A percentile compares a stretch with the other conserved stretches of the same genome.
phyloP scores from a whole-genome alignment of 2,797 vertebrate genomes.

The Botia almorhae region DNA sequence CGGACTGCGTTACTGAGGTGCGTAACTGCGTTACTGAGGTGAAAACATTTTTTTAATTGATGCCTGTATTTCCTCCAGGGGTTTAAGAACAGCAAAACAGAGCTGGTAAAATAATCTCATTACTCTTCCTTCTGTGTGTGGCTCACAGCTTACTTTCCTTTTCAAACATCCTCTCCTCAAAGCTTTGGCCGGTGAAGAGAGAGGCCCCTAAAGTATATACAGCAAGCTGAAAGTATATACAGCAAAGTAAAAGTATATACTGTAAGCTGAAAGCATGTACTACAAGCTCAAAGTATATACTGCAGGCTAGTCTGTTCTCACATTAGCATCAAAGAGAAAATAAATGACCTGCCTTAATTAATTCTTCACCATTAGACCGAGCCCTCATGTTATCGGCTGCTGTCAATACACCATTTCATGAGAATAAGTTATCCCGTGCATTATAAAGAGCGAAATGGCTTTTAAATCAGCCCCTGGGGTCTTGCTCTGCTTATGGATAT shows the following conservation, averaged over 20 bases:
- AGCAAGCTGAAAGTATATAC: not conserved
- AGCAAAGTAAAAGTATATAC: not conserved
- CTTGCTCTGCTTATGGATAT: not conserved
- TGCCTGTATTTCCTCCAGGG: not conserved
- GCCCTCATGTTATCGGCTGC: conserved; percentile 18
- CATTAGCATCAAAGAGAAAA: conserved; percentile 35
- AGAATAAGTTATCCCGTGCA: conserved; percentile 51
- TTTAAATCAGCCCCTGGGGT: conserved; percentile 41
- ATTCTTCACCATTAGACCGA: conserved; percentile 26
- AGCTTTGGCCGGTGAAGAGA: conserved; percentile 5
- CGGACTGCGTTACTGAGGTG: not conserved
- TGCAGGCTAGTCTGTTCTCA: conserved; percentile 6
- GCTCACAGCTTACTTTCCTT: conserved; percentile 5
- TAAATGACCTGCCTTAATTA: conserved; percentile 50
- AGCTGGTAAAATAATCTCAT: conserved; percentile 1
- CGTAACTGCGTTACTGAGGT: not conserved
- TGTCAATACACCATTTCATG: conserved; percentile 55
- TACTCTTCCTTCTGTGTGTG: conserved; percentile 11
- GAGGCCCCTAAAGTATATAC: conserved; percentile 29
- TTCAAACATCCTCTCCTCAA: conserved; percentile 5
- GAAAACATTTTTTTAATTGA: conserved; percentile 1
- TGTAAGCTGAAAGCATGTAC: not conserved
- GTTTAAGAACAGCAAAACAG: not conserved
- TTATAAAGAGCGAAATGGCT: conserved; percentile 49
- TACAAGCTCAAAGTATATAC: not conserved